A percentile compares a stretch with the other conserved stretches of the same genome.
phyloP scores from a whole-genome alignment of 2,888 invertebrate genomes.

The Sicus ferrugineus region DNA sequence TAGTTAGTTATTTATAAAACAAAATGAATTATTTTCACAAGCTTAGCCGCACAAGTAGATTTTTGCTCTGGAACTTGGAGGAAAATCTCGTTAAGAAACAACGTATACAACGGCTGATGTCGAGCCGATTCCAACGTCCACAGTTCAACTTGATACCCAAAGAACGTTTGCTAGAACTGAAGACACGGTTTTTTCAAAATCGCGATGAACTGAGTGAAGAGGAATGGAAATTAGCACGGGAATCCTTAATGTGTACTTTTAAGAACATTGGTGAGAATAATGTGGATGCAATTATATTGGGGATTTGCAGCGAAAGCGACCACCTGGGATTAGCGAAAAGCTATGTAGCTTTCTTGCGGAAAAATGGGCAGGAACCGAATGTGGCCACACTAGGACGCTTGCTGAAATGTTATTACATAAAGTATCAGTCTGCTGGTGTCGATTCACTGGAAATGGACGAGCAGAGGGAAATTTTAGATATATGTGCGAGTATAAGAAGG shows the following conservation, averaged over 20 bases:
- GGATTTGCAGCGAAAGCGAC: conserved; percentile 64
- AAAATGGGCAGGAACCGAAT: conserved; percentile 66
- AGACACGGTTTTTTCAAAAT: conserved; percentile 42
- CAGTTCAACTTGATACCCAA: conserved; percentile 37
- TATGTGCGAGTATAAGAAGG: conserved; percentile 61
- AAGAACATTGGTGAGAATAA: conserved; percentile 62
- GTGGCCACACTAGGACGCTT: conserved; percentile 70
- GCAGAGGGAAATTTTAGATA: conserved; percentile 67
- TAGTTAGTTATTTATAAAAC: too few species aligned
- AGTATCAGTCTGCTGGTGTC: conserved; percentile 45
- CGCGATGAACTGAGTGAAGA: conserved; percentile 39
- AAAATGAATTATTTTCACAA: conserved; percentile 15
- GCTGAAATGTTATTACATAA: conserved; percentile 67
- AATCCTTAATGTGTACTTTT: conserved; percentile 46
- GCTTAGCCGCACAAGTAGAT: neutral
- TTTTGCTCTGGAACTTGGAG: conserved; percentile 1
- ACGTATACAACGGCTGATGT: conserved; percentile 17
- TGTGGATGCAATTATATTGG: conserved; percentile 71
- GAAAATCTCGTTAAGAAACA: neutral
- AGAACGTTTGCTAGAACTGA: conserved; percentile 50
- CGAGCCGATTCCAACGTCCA: conserved; percentile 49
- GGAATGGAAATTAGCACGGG: conserved; percentile 54
- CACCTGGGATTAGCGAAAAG: conserved; percentile 67
- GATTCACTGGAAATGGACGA: conserved; percentile 53
- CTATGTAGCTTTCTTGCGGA: conserved; percentile 69